phyloP scores from a whole-genome alignment of 37 sponge, comb jelly and placozoan genomes.

The Petrosia ficiformis region DNA sequence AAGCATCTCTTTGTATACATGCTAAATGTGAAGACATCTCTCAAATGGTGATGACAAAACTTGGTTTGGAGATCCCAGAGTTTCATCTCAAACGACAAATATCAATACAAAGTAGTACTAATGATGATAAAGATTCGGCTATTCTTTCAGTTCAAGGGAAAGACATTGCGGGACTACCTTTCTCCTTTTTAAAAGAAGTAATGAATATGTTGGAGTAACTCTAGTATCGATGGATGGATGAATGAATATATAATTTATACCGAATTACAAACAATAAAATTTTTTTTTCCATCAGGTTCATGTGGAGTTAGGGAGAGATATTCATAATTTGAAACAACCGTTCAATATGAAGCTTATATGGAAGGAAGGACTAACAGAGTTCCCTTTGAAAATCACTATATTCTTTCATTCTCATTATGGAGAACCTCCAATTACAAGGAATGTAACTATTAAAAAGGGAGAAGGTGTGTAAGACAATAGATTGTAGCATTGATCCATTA shows the following conservation, averaged over 20 bases:
- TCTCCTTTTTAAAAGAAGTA: conserved; percentile 59
- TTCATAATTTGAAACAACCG: conserved; percentile 9
- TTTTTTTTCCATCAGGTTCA: no score
- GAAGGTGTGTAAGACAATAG: conserved; percentile 1
- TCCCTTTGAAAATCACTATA: conserved; percentile 12
- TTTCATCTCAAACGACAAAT: conserved; percentile 14
- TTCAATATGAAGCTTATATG: background rate
- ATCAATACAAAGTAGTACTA: background rate
- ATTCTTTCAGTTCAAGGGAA: conserved; percentile 38
- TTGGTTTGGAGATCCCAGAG: conserved; percentile 57
- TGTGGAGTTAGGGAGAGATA: no score
- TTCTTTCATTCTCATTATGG: conserved; percentile 50
- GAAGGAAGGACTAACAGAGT: background rate
- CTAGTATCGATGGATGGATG: background rate
- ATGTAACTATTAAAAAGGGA: conserved; percentile 8
- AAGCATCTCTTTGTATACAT: conserved; percentile 54
- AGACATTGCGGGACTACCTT: conserved; percentile 39
- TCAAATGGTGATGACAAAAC: conserved; percentile 47
- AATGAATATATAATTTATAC: no score
- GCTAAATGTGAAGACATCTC: conserved; percentile 70
- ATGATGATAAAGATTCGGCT: background rate
- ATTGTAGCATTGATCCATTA: background rate
- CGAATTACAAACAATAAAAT: no score
- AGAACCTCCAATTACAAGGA: conserved; percentile 40
- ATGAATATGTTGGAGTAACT: background rate